phyloP scores from a whole-genome alignment of 2,797 vertebrate species.

The Chelonia mydas region DNA sequence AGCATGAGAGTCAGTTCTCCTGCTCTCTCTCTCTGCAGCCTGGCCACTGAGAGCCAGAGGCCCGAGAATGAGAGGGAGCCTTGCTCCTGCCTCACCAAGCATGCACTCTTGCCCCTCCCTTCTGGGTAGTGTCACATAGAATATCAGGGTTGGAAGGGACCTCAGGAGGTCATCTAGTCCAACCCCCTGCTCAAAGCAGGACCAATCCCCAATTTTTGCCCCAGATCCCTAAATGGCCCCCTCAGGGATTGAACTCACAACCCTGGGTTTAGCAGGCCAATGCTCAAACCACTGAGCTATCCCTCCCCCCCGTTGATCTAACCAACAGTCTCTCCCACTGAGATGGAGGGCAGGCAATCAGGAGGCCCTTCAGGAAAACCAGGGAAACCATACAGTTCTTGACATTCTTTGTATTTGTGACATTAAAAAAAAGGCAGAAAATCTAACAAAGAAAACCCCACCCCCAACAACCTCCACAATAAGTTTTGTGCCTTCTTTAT shows the following conservation, averaged over 20 bases:
- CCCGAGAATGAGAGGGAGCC: background rate
- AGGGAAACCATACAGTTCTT: background rate
- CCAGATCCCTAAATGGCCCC: no score
- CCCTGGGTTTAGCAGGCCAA: no score
- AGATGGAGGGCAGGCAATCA: background rate
- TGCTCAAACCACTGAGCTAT: no score
- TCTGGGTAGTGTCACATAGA: background rate
- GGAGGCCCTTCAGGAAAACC: constrained; percentile 24
- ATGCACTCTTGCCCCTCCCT: background rate
- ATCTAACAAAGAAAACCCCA: constrained; percentile 7
- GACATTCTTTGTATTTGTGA: background rate
- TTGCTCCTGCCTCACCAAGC: background rate
- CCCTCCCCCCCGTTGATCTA: background rate
- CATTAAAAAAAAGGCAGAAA: constrained; percentile 6
- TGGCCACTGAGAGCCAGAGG: background rate
- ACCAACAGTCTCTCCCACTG: background rate
- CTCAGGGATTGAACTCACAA: no score
- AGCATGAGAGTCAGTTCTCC: background rate
- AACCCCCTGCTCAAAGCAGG: no score
- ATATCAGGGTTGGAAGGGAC: no score
- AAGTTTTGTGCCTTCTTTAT: background rate
- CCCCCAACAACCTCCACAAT: background rate
- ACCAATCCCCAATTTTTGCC: no score
- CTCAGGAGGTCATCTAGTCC: no score
- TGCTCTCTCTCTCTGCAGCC: background rate